Evolutionary conservation across 2,888 invertebrate species (phyloP).

Genomic region (Ichneumoninae sp.): DNA sequence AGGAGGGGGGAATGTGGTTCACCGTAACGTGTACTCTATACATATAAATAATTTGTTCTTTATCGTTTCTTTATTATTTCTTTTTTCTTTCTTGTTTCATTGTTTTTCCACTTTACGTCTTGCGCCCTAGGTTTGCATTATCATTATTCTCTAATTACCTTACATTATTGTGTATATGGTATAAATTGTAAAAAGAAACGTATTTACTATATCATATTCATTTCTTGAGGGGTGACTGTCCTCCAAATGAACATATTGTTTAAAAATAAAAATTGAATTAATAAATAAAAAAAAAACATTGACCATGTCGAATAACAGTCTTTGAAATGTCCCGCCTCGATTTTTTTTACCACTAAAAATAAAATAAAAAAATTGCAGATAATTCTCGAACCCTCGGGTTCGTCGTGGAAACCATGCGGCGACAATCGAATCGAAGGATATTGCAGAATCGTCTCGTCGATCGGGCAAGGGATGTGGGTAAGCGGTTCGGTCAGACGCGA

Average conservation of each 20-base stretch:
- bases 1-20: constrained; percentile 68
- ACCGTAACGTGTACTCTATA: constrained; percentile 75
- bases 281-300: constrained; percentile 80
- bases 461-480: not conserved
- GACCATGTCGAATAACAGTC: constrained; percentile 72
- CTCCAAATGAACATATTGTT: constrained; percentile 80
- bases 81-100: constrained; percentile 44
- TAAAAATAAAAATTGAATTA: constrained; percentile 79
- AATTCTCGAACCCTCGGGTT: not conserved
- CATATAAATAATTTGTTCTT: constrained; percentile 58
- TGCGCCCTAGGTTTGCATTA: constrained; percentile 77
- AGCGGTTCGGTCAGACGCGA: constrained; percentile 6
- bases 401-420: not conserved
- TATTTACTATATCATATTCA: constrained; percentile 81
- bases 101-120: constrained; percentile 74
- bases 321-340: not conserved
- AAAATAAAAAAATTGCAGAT: not conserved
- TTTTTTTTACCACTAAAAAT: not conserved
- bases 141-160: constrained; percentile 70
- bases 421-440: not conserved
- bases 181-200: constrained; percentile 80
- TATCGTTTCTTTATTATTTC: constrained; percentile 37
- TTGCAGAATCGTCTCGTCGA: not conserved
- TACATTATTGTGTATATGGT: constrained; percentile 79
- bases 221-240: constrained; percentile 76